Evolutionary conservation across 2,888 invertebrate genomes (phyloP), one percentile per base, ranked within the genome.

Genomic region (Lycaena phlaeas): DNA sequence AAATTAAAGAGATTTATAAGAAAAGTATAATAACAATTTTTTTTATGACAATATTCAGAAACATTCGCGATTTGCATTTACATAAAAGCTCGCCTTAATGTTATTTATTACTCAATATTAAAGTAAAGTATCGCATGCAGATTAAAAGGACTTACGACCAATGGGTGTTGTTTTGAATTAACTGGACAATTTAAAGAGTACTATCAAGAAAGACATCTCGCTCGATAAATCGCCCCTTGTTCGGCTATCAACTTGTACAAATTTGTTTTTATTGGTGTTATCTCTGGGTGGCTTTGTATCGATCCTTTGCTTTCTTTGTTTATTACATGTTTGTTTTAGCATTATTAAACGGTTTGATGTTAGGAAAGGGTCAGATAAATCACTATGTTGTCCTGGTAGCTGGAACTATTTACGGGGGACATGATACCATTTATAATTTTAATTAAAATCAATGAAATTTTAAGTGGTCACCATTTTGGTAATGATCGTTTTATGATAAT

Each of bases 241-340:
- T 63, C 60, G 59, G 60, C 70, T 66, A 76, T 76, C 71, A 70
- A 68, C 59, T 62, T 52, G 65, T 63, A 71, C 75, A 76, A 72
- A 72, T 74, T 72, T 68, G 70, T 71, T 77, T 75, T 77, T 77
- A 76, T 78, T 72, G 67, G 56, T 72, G 70, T 71, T 70, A 71
- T 67, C 70, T 70, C 68, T 79, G 79, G 77, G 81, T 79, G 79
- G 78, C 60, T 74, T 71, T 65, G 61, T 73, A 66, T 65, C 64
- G 49, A 52, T 46, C 40, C 41, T 45, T 47, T 46, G 37, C 26
- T 30, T 42, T 52, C 46, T 36, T 43, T 45, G 50, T 46, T 51
- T 53, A 51, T 53, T 43, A 44, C 42, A 39, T 41, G 42, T 51
- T 55, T 54, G 51, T 53, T 54, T 51, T 46, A 40, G 26, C 26